A percentile compares a stretch with the other conserved stretches of the same genome.
These are phyloP conservation scores for Lasioglossum pauxillum DNA, from an alignment of 2,888 invertebrate species.

Conservation along the genomic window DNA sequence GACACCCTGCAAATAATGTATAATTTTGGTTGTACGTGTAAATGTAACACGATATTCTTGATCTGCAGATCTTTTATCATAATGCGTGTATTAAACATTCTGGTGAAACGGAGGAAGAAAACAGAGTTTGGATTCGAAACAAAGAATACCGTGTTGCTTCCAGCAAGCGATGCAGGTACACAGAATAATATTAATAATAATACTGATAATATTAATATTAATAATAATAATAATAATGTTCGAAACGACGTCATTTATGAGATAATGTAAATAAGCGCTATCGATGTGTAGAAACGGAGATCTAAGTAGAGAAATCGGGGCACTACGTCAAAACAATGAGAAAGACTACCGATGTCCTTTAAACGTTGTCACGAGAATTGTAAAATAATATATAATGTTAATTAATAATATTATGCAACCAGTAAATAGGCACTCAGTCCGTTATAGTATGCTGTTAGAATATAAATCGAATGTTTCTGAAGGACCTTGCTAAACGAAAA, in stretches of 20 bases:
- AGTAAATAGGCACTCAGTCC: constrained; percentile 77
- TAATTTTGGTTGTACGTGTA: constrained; percentile 3
- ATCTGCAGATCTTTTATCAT: constrained; percentile 83
- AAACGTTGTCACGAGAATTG: constrained; percentile 75
- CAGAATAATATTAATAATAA: constrained; percentile 14
- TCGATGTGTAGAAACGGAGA: constrained; percentile 75
- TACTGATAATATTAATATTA: constrained; percentile 40
- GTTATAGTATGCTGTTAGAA: constrained; percentile 77
- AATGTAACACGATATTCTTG: constrained; percentile 59
- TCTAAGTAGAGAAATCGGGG: constrained; percentile 69
- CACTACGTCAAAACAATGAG: constrained; percentile 51
- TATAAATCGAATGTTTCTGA: constrained; percentile 78
- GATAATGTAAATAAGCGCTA: constrained; percentile 81
- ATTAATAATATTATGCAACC: constrained; percentile 78
- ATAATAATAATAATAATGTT: constrained; percentile 27
- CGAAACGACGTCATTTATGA: constrained; percentile 76
- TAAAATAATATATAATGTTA: constrained; percentile 83
- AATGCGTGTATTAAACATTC: constrained; percentile 76
- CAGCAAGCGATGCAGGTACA: constrained; percentile 68
- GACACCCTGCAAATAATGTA: not conserved
- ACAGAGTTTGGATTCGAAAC: constrained; percentile 58
- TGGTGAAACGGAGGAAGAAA: constrained; percentile 70
- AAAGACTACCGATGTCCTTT: constrained; percentile 52
- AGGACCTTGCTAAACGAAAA: constrained; percentile 72
- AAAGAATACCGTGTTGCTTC: constrained; percentile 69